Percentiles rank a stretch among this genome's conserved stretches.
Conservation (phyloP, 2,113 vertebrate genomes). For the Neopipo cinnamomea region DNA sequence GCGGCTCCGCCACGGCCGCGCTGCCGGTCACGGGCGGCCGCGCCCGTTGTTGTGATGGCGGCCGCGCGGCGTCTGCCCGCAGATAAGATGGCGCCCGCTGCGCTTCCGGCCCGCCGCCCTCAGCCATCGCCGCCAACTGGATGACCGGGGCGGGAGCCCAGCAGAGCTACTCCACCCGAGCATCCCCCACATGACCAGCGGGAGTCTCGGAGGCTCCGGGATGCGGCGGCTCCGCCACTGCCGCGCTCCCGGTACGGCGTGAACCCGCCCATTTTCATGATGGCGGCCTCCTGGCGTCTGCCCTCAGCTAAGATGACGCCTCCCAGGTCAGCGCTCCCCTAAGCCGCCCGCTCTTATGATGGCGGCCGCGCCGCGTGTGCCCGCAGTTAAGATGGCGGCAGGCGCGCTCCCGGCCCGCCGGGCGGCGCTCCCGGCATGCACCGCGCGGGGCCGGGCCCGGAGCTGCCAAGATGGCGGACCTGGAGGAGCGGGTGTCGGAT, state of each 20-base stretch:
- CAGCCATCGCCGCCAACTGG: neutral
- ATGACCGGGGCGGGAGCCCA: too few relatives aligned
- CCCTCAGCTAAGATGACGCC: constrained; percentile 24
- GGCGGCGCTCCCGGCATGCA: constrained; percentile 58
- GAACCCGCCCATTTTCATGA: neutral
- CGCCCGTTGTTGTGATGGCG: neutral
- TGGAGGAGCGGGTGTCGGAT: constrained; percentile 86
- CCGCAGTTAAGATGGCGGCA: constrained; percentile 15
- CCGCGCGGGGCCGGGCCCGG: constrained; percentile 60
- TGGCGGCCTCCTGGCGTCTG: neutral
- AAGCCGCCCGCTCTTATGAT: neutral
- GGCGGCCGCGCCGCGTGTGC: neutral
- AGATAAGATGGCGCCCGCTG: neutral
- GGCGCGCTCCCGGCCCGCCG: neutral
- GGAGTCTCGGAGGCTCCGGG: neutral
- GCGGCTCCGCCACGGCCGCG: neutral
- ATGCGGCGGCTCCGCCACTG: too few relatives aligned
- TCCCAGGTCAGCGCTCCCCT: fast-evolving
- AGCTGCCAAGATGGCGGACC: constrained; percentile 90
- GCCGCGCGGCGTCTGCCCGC: neutral
- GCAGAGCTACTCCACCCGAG: neutral
- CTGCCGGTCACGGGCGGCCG: too few relatives aligned
- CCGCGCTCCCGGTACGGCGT: neutral
- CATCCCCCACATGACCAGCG: too few relatives aligned
- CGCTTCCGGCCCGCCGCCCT: neutral